Base-by-base conservation (phyloP, 2,113 vertebrate species). In the Ictalurus furcatus region DNA sequence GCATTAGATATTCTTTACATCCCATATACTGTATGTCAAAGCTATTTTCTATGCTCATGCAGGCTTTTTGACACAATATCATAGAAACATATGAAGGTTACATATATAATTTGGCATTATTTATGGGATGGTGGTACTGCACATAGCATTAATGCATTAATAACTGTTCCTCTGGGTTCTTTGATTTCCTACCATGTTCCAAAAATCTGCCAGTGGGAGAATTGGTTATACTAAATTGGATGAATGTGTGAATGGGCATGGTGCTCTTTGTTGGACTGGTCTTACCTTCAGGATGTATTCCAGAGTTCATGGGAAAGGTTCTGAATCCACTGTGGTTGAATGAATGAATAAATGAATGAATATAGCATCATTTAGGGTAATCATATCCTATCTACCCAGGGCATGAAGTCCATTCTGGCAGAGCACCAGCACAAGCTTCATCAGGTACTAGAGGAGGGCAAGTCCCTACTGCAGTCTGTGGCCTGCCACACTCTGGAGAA, bases 341-440 rank as follows among this genome's bases (percentile, higher is more conserved):
- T 52, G 76, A 52, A 52, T 28, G 0, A 79, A 52, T 79, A 14
- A n/a, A 78, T 78, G 0, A 48, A 79, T 79, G 44, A n/a, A 13
- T 52, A 52, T 52, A 11, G 17, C 16, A 37, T 59, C 2, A 59
- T 56, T 65, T 65, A 81, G 8, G 65, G 25, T 86, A 44, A 44
- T 71, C 19, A 21, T 67, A 52, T 30, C 4, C 5, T 83, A 40
- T 78, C 37, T 28, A 69, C 21, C 14, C 87, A 99, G 98, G 95
- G 90, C 84, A 93, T 99, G 92, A 98, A 97, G 92, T 95, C 94
- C 88, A 97, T 95, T 83, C 94, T 99, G 91, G 95, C 95, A 14
- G 97, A 98, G 85, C 93, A 97, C 91, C 98, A 99, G 56, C 96
- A 97, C 52, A 97, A 97, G 92, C 94, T 99, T 71, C 97, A 98